A percentile compares a stretch with the other conserved stretches of the same genome.
Evolutionary conservation across 2,797 vertebrate species (phyloP).

Genomic region (Loriculus beryllinus): DNA sequence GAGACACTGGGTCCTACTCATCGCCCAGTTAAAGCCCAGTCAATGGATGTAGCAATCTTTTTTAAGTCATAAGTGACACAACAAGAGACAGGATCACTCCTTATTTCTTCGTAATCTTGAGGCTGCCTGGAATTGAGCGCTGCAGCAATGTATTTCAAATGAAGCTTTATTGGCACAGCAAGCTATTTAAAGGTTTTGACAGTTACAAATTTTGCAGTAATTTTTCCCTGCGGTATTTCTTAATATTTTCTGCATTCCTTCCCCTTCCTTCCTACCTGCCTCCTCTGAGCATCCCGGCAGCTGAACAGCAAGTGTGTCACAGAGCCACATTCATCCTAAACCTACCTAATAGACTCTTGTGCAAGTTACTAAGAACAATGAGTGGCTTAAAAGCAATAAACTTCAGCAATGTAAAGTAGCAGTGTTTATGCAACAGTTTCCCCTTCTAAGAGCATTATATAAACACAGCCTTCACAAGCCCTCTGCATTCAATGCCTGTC

Average conservation of each 20-base stretch:
- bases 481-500: not conserved
- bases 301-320: not conserved
- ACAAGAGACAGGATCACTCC: not conserved
- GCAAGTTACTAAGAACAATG: not conserved
- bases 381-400: not conserved
- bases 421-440: not conserved
- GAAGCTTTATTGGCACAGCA: not conserved
- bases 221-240: conserved; percentile 14
- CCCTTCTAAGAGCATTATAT: not conserved
- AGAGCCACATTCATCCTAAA: not conserved
- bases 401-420: not conserved
- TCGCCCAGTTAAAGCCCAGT: not conserved
- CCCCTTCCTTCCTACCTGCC: not conserved
- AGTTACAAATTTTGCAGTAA: not conserved
- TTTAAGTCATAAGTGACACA: not conserved
- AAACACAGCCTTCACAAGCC: not conserved
- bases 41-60: not conserved
- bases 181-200: conserved; percentile 45
- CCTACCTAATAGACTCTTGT: not conserved
- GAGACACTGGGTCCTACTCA: not conserved
- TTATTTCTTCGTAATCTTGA: not conserved
- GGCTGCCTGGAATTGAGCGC: not conserved
- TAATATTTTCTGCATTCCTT: conserved; percentile 4
- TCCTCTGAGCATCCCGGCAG: not conserved
- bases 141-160: not conserved